Base-by-base conservation (phyloP, 2,113 vertebrate species). In the Platysteira castanea region DNA sequence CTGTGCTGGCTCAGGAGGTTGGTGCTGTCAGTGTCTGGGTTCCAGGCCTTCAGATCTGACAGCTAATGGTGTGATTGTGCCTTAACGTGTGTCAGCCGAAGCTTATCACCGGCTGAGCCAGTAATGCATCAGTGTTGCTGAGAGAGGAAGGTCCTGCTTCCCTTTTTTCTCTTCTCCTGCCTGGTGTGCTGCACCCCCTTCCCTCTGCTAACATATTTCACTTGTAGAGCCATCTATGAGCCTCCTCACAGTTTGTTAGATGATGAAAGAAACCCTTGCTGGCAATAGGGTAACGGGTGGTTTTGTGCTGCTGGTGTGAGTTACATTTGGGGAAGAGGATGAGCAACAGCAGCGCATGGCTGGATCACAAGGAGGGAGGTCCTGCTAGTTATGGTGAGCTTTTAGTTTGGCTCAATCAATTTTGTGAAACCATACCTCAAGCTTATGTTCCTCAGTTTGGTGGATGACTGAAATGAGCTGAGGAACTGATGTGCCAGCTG, bases 1-100 rank as follows among this genome's bases (percentile, higher is more conserved):
- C 57, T 94, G n/a, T 93, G 96, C 95, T 96, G 85, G 83, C 95
- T 97, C 90, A 86, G 95, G 90, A 26, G 6, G 31, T 90, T 83
- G n/a, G 74, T 85, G 49, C 75, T 85, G 46, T 60, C 3, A 0
- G 14, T 82, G 57, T 56, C 79, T 83, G 65, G 57, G 56, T 78
- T 83, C 68, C 76, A 68, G 47, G 61, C 77, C 61, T 61, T 85
- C 21, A n/a, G 56, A 79, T 83, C 74, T 83, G 82, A 33, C 82
- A 50, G 74, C 65, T 79, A 13, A 69, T 68, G 1, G 3, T 87
- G 82, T 59, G 73, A 84, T 47, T 91, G 61, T 4, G 3, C 75
- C 63, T 76, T 60, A 37, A 23, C 7, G 1, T 3, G 1, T 81
- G 91, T 95, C 81, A 84, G 64, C 78, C 77, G 64, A 68, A 71